Percentiles rank a stretch among this genome's conserved stretches.
Conservation (phyloP, 2,113 vertebrate genomes). For the Shinisaurus crocodilurus region DNA sequence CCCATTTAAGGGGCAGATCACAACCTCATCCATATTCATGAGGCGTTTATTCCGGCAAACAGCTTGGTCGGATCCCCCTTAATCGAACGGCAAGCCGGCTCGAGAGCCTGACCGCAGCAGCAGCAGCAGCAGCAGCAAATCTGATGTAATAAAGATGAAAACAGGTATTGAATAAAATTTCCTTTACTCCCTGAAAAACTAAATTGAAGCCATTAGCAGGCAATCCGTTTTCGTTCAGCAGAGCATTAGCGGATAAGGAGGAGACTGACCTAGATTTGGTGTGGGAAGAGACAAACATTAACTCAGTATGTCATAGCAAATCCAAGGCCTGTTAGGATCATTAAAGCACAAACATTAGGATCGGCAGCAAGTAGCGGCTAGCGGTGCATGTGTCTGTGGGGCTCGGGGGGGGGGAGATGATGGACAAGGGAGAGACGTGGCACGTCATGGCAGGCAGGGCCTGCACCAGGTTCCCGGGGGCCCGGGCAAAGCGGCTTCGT, state of each 20-base stretch:
- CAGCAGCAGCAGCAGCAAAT: background rate
- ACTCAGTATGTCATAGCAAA: conserved; percentile 64
- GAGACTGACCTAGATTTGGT: conserved; percentile 69
- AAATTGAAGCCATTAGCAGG: conserved; percentile 70
- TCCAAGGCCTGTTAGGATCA: conserved; percentile 53
- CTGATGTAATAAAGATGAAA: conserved; percentile 65
- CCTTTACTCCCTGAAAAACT: conserved; percentile 55
- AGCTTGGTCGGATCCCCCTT: conserved; percentile 4
- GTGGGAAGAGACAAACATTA: conserved; percentile 62
- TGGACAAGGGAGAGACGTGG: background rate
- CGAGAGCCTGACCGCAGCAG: conserved; percentile 44
- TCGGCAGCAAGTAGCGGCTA: conserved; percentile 65
- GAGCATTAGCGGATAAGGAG: conserved; percentile 63
- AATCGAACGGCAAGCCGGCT: conserved; percentile 41
- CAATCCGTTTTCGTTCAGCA: conserved; percentile 61
- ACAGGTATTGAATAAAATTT: conserved; percentile 60
- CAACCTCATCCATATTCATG: conserved; percentile 38
- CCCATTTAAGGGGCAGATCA: conserved; percentile 12
- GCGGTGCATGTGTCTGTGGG: no score
- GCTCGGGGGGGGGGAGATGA: conserved; percentile 42
- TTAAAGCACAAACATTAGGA: conserved; percentile 62
- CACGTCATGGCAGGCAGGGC: background rate
- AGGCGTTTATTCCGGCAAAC: background rate
- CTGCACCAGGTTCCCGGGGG: background rate
- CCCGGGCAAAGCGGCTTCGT: no score